Percentiles rank a stretch among this genome's conserved stretches.
phyloP scores from a whole-genome alignment of 2,888 invertebrate genomes.

The Augochlorella aurata region DNA sequence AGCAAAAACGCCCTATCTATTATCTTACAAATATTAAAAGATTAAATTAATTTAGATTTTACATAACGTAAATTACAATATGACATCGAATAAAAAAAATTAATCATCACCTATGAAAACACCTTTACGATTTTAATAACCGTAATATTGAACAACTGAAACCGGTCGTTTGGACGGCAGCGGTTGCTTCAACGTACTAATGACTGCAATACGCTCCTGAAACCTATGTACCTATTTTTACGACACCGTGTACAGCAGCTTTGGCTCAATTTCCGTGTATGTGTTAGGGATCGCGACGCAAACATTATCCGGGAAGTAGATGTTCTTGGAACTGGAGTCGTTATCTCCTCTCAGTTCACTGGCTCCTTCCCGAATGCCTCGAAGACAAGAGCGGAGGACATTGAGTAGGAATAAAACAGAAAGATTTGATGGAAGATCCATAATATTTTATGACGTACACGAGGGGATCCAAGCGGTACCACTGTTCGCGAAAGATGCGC shows the following conservation, averaged over 20 bases:
- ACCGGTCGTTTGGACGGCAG: too few relatives aligned
- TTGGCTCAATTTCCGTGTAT: neutral
- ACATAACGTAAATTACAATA: too few relatives aligned
- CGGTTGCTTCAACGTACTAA: too few relatives aligned
- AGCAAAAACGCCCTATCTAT: too few relatives aligned
- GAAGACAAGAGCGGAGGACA: conserved; percentile 1
- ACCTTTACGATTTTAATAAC: too few relatives aligned
- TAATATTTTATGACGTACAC: neutral
- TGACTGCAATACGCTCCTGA: neutral
- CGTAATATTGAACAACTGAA: too few relatives aligned
- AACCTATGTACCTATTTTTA: neutral
- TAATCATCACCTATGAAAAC: too few relatives aligned
- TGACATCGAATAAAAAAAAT: too few relatives aligned
- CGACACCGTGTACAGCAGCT: neutral
- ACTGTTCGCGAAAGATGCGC: neutral
- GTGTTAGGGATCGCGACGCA: neutral
- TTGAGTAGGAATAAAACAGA: neutral
- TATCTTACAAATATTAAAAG: too few relatives aligned
- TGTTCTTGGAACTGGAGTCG: neutral
- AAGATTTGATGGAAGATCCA: neutral
- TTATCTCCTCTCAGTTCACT: neutral
- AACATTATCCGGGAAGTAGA: conserved; percentile 1
- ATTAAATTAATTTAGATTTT: too few relatives aligned
- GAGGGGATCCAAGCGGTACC: neutral
- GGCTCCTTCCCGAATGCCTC: neutral